Percentiles rank a stretch among this genome's conserved stretches.
Conservation (phyloP, 2,888 invertebrate species). For the Drosophila meridionalis region DNA sequence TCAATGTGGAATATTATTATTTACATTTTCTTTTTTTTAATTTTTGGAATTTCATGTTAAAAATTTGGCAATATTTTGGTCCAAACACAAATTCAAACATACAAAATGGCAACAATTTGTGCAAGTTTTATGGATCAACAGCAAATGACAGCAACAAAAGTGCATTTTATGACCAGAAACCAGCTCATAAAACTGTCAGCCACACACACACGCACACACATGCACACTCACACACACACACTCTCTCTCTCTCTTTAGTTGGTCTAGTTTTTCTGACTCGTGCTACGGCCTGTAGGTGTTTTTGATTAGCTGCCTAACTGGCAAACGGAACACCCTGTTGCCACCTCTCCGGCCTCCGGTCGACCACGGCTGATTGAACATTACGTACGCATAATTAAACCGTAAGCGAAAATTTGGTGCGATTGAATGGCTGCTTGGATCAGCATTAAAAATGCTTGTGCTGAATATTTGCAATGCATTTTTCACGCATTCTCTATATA, state of each 20-base stretch:
- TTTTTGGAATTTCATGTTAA: constrained; percentile 1
- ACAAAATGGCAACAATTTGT: constrained; percentile 48
- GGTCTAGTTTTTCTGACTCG: neutral
- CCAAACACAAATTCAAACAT: constrained; percentile 25
- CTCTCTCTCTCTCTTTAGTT: neutral
- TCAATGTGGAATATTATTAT: neutral
- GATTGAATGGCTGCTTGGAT: constrained; percentile 62
- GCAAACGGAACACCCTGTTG: neutral
- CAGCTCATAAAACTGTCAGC: constrained; percentile 58
- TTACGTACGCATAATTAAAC: constrained; percentile 70
- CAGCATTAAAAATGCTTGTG: constrained; percentile 64
- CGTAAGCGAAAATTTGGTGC: constrained; percentile 56
- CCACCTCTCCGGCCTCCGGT: neutral
- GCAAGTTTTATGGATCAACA: constrained; percentile 61
- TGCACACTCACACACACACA: neutral
- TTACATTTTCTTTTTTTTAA: neutral
- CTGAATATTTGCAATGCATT: constrained; percentile 60
- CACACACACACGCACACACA: constrained; percentile 23
- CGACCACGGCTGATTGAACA: constrained; percentile 43
- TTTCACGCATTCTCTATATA: constrained; percentile 51
- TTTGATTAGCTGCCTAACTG: constrained; percentile 46
- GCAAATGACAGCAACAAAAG: constrained; percentile 47
- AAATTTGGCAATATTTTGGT: constrained; percentile 35
- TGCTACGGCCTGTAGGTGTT: constrained; percentile 30
- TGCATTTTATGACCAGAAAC: constrained; percentile 52